Percentiles rank a stretch among this genome's conserved stretches.
phyloP scores from a whole-genome alignment of 2,797 vertebrate species.

The Carduelis carduelis region DNA sequence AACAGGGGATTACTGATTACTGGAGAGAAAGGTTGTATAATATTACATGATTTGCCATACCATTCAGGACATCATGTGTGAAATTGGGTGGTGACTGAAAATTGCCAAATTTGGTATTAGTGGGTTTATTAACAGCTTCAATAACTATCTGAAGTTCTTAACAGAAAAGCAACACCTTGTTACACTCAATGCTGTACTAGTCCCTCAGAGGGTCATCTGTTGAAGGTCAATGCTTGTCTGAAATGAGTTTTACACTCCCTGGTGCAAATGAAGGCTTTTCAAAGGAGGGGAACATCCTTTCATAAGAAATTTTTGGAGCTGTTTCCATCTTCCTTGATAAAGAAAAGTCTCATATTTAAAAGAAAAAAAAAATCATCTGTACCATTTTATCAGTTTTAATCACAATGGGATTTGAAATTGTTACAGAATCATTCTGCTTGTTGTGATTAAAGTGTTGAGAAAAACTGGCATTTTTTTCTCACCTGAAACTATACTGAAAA shows the following conservation, averaged over 20 bases:
- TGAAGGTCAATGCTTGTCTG: neutral
- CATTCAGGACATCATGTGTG: rapidly evolving
- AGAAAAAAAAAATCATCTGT: neutral
- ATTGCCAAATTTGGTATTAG: neutral
- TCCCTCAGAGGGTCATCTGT: neutral
- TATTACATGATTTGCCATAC: neutral
- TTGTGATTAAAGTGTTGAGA: neutral
- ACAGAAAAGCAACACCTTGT: neutral
- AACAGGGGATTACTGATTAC: neutral
- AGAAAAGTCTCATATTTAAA: neutral
- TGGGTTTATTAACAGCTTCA: neutral
- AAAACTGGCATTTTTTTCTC: neutral
- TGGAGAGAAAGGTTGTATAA: neutral
- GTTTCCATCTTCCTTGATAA: neutral
- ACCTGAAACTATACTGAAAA: neutral
- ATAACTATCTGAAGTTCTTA: neutral
- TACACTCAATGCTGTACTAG: neutral
- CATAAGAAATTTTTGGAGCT: neutral
- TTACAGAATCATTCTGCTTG: neutral
- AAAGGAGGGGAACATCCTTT: neutral
- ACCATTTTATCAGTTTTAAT: neutral
- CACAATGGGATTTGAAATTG: neutral
- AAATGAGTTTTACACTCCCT: neutral
- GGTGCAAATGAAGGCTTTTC: neutral
- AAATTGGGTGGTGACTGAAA: neutral